A percentile compares a stretch with the other conserved stretches of the same genome.
phyloP scores from a whole-genome alignment of 1,140 invertebrate genomes.

The Ephestia elutella region DNA sequence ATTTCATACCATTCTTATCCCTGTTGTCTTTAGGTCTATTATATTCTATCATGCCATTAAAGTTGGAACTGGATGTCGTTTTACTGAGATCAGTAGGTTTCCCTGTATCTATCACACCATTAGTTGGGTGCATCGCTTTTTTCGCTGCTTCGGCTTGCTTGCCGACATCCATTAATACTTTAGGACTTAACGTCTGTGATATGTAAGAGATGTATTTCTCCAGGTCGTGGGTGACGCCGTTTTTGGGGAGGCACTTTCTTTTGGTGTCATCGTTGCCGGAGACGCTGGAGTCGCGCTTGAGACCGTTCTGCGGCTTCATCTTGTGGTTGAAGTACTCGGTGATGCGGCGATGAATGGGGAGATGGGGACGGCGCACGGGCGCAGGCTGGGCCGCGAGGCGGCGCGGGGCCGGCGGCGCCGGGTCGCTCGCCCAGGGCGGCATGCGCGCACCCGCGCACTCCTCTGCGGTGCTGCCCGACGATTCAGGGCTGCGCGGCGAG shows the following conservation, averaged over 20 bases:
- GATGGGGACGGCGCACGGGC: conserved; percentile 61
- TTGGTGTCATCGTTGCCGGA: conserved; percentile 49
- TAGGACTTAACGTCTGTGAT: conserved; percentile 68
- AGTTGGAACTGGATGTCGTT: conserved; percentile 28
- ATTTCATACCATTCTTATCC: conserved; percentile 37
- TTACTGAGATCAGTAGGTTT: conserved; percentile 43
- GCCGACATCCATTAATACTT: conserved; percentile 61
- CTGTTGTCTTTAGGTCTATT: conserved; percentile 40
- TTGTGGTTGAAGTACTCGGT: conserved; percentile 89
- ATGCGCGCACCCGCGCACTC: conserved; percentile 72
- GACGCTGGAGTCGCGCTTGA: conserved; percentile 59
- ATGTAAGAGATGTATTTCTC: conserved; percentile 70
- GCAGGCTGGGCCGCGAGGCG: conserved; percentile 55
- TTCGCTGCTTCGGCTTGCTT: conserved; percentile 45
- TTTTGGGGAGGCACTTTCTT: conserved; percentile 62
- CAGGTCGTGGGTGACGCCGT: conserved; percentile 62
- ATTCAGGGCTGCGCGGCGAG: conserved; percentile 83
- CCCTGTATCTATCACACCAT: conserved; percentile 26
- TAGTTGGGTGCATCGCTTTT: conserved; percentile 23
- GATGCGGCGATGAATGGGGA: conserved; percentile 72
- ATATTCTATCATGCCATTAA: conserved; percentile 47
- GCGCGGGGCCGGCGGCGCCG: conserved; percentile 68
- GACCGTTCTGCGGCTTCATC: conserved; percentile 79
- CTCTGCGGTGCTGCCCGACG: conserved; percentile 67
- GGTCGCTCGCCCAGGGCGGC: conserved; percentile 66